Percentiles rank a stretch among this genome's conserved stretches.
Conservation (phyloP, 2,888 invertebrate genomes). For the Scaptomyza caliginosa region DNA sequence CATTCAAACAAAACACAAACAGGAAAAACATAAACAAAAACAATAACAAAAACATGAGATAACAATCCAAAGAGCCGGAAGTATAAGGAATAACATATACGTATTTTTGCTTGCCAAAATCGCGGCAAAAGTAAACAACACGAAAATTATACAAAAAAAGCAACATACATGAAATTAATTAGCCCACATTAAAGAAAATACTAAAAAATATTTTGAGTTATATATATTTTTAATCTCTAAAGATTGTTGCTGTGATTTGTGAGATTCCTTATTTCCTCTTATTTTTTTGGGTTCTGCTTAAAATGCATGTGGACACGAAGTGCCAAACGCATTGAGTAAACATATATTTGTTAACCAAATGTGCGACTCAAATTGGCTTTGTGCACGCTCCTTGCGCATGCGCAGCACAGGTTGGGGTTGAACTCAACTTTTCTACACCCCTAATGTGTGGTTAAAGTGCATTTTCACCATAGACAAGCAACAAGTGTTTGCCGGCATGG, state of each 20-base stretch:
- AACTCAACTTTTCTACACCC: not conserved
- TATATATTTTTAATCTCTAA: not conserved
- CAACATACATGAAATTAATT: not conserved
- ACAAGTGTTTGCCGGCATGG: constrained; percentile 61
- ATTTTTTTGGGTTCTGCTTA: constrained; percentile 3
- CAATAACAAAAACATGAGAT: not conserved
- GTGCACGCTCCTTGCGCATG: constrained; percentile 41
- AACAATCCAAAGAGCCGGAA: constrained; percentile 7
- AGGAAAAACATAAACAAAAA: constrained; percentile 1
- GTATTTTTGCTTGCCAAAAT: constrained; percentile 2
- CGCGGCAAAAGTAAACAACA: not conserved
- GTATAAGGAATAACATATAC: not conserved
- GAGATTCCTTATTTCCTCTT: not conserved
- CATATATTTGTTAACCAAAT: constrained; percentile 53
- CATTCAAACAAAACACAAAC: constrained; percentile 6
- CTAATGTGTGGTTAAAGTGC: not conserved
- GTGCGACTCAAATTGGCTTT: constrained; percentile 30
- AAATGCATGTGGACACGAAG: constrained; percentile 44
- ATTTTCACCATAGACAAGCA: constrained; percentile 34
- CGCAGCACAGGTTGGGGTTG: not conserved
- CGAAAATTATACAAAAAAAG: not conserved
- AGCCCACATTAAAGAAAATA: not conserved
- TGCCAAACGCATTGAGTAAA: constrained; percentile 60
- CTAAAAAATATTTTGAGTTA: not conserved
- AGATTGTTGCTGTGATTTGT: constrained; percentile 15